Evolutionary conservation across 1,140 invertebrate genomes (phyloP), one percentile per base, ranked within the genome.

Genomic region (Tetranychus cinnabarinus): DNA sequence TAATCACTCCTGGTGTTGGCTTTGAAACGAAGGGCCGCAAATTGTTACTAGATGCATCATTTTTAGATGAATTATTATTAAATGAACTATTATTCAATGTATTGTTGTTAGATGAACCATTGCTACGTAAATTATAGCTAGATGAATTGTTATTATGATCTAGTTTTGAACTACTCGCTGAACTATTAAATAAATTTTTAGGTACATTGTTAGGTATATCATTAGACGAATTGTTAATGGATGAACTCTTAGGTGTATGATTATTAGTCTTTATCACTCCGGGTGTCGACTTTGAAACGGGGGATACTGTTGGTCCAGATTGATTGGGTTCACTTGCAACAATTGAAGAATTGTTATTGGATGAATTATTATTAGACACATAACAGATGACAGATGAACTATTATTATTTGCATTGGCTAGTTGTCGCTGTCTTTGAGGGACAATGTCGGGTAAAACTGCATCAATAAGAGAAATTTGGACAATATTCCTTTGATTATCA

Each of bases 391-490:
- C 23, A 1, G 46, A 15, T 47, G 46, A 47, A 47, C 23, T 47
- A 47, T 47, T 47, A 47, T 12, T 15, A 47, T 47, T 47, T 15
- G 23, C 23, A 8, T 52, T 52, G n/a, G n/a, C n/a, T 6, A 58
- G 13, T 46, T 58, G 57, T 46, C 45, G 57, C 42, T 58, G 57
- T 23, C 23, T 42, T 45, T 58, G 48, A 13, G 37, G 35, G 23
- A 58, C 35, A 39, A 64, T 47, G 31, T 64, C 63, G 10, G 63
- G 63, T 56, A 63, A 57, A 23, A 64, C 92, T 35, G 93, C 92
- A 77, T 97, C 93, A 65, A 97, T 96, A 37, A 97, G 76, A 56
- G 89, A 92, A 15, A 96, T 73, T 58, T 86, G 86, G 70, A 97
- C 93, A 12, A 91, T 85, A 61, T 87, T 78, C 59, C 89, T 77